Evolutionary conservation across 2,888 invertebrate species (phyloP).

Genomic region (Sabatieria punctata): DNA sequence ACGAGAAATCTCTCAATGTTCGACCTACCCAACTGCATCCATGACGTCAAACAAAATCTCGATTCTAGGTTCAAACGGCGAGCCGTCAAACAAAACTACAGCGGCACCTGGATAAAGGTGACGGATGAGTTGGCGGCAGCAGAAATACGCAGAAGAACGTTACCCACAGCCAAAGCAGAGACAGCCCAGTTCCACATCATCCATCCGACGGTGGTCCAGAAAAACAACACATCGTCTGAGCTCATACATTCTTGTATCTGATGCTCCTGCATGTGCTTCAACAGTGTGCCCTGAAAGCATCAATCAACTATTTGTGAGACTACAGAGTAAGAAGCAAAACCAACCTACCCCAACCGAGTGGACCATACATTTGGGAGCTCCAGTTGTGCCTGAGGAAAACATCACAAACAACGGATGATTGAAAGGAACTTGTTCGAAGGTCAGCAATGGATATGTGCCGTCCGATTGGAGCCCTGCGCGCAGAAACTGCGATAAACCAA

Average conservation of each 20-base stretch:
- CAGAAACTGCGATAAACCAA: neutral
- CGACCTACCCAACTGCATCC: constrained; percentile 32
- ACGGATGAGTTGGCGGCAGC: too few species aligned
- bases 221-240: constrained; percentile 39
- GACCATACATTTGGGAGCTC: constrained; percentile 44
- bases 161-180: constrained; percentile 35
- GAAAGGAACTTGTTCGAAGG: constrained; percentile 41
- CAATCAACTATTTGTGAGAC: neutral
- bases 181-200: constrained; percentile 48
- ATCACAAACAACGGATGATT: constrained; percentile 42
- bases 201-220: constrained; percentile 45
- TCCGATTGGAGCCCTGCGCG: neutral
- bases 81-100: constrained; percentile 43
- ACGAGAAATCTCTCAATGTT: too few species aligned
- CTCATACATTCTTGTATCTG: constrained; percentile 39
- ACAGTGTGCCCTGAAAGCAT: constrained; percentile 39
- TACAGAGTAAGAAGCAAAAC: neutral
- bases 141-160: neutral
- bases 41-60: constrained; percentile 39
- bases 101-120: constrained; percentile 22
- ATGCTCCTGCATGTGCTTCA: constrained; percentile 43
- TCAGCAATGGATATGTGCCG: constrained; percentile 17
- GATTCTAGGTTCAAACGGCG: constrained; percentile 38
- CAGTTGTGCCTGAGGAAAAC: constrained; percentile 45
- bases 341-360: constrained; percentile 41